Conservation (phyloP, 1,140 invertebrate genomes). For the Trichonephila clavipes region DNA sequence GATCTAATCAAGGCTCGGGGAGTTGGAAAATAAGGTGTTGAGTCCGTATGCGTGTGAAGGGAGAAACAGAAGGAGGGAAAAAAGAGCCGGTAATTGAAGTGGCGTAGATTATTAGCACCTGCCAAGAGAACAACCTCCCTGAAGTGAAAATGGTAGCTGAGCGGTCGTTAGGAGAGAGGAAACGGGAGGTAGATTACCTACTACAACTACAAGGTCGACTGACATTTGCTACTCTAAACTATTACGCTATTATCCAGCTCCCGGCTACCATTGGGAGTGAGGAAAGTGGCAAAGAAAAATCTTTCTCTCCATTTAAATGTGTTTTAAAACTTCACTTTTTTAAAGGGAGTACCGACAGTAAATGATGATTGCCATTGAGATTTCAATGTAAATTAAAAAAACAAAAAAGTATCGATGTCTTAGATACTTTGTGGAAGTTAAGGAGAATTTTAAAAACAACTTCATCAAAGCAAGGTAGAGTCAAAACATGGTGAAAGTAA, state of each 20-base stretch:
- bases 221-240: conserved; percentile 45
- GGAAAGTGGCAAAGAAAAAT: no score
- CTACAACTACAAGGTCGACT: conserved; percentile 57
- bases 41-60: background rate
- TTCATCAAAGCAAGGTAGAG: no score
- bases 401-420: no score
- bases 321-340: no score
- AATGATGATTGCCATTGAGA: no score
- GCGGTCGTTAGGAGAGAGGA: conserved; percentile 43
- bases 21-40: conserved; percentile 6
- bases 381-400: no score
- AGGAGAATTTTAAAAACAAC: no score
- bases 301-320: no score
- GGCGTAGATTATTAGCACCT: conserved; percentile 69
- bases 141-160: conserved; percentile 54
- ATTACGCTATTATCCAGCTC: conserved; percentile 21
- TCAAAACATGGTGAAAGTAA: no score
- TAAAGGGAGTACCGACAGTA: no score
- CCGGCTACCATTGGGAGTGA: background rate
- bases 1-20: conserved; percentile 6
- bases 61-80: background rate
- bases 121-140: conserved; percentile 60
- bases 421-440: no score
- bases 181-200: conserved; percentile 61
- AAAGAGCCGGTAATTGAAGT: conserved; percentile 57